A percentile compares a stretch with the other conserved stretches of the same genome.
Conservation (phyloP, 2,113 vertebrate species). For the Suncus etruscus region DNA sequence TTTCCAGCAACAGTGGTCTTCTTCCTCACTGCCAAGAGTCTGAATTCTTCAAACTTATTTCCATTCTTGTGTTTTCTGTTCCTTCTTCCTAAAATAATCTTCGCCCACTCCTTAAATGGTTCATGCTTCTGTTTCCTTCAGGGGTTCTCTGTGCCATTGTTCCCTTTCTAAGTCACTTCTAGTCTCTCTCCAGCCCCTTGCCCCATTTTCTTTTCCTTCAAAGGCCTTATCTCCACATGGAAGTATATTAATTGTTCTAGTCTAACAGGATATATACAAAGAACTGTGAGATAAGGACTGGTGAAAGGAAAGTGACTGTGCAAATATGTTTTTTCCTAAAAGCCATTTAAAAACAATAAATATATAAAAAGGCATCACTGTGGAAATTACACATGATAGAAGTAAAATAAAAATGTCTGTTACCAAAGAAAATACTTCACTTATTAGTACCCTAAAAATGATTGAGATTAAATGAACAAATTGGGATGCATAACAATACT, state of each 20-base stretch:
- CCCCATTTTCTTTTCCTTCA: conserved; percentile 46
- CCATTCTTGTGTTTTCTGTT: neutral
- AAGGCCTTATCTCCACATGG: conserved; percentile 39
- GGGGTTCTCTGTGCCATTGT: neutral
- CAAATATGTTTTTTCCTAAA: conserved; percentile 11
- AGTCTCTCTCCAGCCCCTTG: neutral
- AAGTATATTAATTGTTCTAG: conserved; percentile 31
- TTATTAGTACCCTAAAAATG: neutral
- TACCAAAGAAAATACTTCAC: neutral
- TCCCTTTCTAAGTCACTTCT: neutral
- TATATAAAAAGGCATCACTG: neutral
- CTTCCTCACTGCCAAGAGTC: too few relatives aligned
- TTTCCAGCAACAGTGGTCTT: neutral
- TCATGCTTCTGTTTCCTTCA: neutral
- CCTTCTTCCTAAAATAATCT: neutral
- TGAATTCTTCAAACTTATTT: neutral
- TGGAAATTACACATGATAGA: neutral
- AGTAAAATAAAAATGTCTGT: neutral
- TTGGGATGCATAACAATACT: neutral
- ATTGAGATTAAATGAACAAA: neutral
- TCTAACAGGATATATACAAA: conserved; percentile 48
- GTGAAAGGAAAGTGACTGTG: conserved; percentile 23
- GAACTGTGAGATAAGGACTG: conserved; percentile 41
- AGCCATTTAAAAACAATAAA: conserved; percentile 40
- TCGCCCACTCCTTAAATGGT: neutral